These are phyloP conservation scores for Chamaea fasciata DNA, from an alignment of 2,113 vertebrate species.

Conservation along the genomic window DNA sequence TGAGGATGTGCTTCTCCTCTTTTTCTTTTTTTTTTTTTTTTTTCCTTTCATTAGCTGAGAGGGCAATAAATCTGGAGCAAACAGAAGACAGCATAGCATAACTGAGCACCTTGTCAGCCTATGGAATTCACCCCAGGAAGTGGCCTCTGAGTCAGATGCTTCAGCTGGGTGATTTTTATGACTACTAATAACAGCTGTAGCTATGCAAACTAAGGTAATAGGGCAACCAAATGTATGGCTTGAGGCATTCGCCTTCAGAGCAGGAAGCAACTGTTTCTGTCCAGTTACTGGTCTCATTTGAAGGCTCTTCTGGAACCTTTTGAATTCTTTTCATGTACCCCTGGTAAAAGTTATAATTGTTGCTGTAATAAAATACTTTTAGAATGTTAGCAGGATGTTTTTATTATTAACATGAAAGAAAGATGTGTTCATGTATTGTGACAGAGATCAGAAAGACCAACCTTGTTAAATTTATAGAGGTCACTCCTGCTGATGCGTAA, in stretches of 20 bases:
- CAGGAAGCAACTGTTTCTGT: not conserved
- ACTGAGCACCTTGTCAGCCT: not conserved
- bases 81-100: not conserved
- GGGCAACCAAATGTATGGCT: conserved; percentile 33
- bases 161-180: conserved; percentile 69
- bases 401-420: not conserved
- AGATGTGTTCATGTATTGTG: not conserved
- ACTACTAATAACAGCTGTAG: conserved; percentile 67
- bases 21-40: not conserved
- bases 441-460: not conserved
- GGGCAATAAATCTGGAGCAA: not conserved
- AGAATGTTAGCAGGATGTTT: not conserved
- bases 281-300: not conserved
- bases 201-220: conserved; percentile 62
- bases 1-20: not conserved
- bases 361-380: conserved; percentile 9
- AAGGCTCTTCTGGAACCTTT: not conserved
- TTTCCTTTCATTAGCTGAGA: not conserved
- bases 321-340: not conserved
- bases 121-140: conserved; percentile 35
- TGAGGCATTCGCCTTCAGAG: not conserved
- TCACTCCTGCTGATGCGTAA: not conserved
- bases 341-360: not conserved
- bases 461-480: not conserved
- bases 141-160: conserved; percentile 48